Evolutionary conservation across 2,888 invertebrate species (phyloP).

Genomic region (Parnassius mnemosyne): DNA sequence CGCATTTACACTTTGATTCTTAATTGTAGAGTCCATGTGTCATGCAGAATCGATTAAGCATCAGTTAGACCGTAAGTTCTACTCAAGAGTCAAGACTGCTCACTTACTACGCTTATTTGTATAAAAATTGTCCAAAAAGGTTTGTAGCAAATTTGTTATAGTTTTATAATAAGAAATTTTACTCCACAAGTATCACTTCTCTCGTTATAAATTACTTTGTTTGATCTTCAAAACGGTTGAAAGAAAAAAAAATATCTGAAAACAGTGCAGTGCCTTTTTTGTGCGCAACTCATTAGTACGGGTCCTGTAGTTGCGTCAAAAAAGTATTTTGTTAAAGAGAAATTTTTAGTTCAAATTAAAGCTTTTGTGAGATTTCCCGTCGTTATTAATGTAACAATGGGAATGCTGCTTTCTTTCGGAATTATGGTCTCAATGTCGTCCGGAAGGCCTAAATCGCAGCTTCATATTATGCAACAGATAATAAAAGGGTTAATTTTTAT

Average conservation of each 20-base stretch:
- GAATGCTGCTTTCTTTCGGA: conserved; percentile 9
- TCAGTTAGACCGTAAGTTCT: no score
- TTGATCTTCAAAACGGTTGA: conserved; percentile 1
- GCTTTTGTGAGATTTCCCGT: conserved; percentile 19
- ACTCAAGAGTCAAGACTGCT: no score
- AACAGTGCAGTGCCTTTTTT: conserved; percentile 9
- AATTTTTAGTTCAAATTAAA: conserved; percentile 20
- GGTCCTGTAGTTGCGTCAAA: conserved; percentile 13
- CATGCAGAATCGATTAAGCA: no score
- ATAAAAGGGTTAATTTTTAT: not conserved
- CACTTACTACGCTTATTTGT: no score
- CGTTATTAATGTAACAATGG: conserved; percentile 23
- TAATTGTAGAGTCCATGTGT: no score
- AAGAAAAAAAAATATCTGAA: conserved; percentile 12
- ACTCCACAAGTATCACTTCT: no score
- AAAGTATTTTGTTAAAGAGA: conserved; percentile 18
- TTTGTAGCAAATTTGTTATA: no score
- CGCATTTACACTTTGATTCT: no score
- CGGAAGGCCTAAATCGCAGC: conserved; percentile 1
- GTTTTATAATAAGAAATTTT: no score
- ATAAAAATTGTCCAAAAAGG: no score
- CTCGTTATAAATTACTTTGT: not conserved
- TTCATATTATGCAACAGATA: not conserved
- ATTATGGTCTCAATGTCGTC: conserved; percentile 6
- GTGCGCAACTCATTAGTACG: conserved; percentile 22